phyloP scores from a whole-genome alignment of 2,797 vertebrate species.

The Acrossocheilus fasciatus region DNA sequence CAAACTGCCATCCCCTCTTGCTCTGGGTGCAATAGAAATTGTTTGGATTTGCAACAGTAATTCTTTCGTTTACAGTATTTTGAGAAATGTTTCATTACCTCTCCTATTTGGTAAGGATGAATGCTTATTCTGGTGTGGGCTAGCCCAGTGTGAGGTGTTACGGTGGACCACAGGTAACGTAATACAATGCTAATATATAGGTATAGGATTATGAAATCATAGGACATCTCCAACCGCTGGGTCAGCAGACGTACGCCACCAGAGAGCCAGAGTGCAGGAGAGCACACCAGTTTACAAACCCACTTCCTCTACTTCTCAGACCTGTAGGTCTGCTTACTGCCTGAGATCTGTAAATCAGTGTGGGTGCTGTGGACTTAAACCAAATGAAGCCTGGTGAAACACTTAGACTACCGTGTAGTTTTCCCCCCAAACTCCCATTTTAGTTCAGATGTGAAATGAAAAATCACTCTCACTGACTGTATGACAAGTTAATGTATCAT shows the following conservation, averaged over 20 bases:
- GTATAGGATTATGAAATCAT: conserved; percentile 3
- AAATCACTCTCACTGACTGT: conserved; percentile 70
- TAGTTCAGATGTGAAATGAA: conserved; percentile 80
- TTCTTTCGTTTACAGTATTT: conserved; percentile 24
- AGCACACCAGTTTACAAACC: conserved; percentile 74
- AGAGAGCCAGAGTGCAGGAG: conserved; percentile 43
- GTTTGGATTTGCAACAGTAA: conserved; percentile 32
- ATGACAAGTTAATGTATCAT: conserved; percentile 73
- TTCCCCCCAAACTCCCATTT: conserved; percentile 72
- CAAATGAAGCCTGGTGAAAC: conserved; percentile 81
- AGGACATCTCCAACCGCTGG: conserved; percentile 19
- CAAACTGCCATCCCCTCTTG: conserved; percentile 61
- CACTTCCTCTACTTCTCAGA: conserved; percentile 73
- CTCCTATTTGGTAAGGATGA: neutral
- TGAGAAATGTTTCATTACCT: conserved; percentile 4
- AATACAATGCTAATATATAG: conserved; percentile 23
- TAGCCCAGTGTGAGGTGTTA: conserved; percentile 43
- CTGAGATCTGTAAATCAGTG: conserved; percentile 79
- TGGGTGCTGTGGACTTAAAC: conserved; percentile 82
- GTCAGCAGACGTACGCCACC: conserved; percentile 45
- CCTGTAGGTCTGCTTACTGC: conserved; percentile 80
- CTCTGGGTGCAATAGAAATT: conserved; percentile 51
- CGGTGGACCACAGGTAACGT: conserved; percentile 34
- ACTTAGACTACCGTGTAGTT: conserved; percentile 73
- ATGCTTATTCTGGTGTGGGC: conserved; percentile 46